phyloP scores from a whole-genome alignment of 2,797 vertebrate species.

The Presbytis comata region DNA sequence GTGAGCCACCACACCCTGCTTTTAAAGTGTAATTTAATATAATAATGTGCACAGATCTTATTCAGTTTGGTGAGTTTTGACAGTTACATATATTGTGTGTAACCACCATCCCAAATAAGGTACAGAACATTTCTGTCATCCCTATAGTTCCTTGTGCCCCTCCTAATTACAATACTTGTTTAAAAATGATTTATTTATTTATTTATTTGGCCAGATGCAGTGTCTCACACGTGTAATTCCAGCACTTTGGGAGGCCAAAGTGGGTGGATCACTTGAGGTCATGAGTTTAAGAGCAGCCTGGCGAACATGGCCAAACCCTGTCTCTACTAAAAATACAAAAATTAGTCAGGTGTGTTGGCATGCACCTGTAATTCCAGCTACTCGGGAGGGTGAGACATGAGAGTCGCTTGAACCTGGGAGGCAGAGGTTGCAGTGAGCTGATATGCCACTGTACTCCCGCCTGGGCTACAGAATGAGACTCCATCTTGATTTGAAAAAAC shows the following conservation, averaged over 20 bases:
- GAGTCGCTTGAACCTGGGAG: background rate
- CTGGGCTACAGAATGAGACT: background rate
- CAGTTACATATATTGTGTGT: background rate
- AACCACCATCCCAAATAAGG: background rate
- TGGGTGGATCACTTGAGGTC: background rate
- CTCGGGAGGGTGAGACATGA: background rate
- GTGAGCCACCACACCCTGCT: background rate
- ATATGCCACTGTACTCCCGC: background rate
- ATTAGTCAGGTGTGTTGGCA: background rate
- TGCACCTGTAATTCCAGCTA: background rate
- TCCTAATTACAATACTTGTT: background rate
- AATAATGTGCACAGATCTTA: background rate
- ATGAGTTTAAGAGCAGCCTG: background rate
- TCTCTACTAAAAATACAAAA: background rate
- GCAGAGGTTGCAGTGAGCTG: background rate
- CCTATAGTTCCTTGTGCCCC: background rate
- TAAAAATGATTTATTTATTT: background rate
- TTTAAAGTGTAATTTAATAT: background rate
- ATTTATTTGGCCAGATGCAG: background rate
- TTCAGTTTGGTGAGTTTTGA: constrained; percentile 12
- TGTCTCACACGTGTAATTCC: background rate
- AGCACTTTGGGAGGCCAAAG: background rate
- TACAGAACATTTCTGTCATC: background rate
- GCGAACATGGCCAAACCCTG: background rate
- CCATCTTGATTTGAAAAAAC: background rate